These are phyloP conservation scores for Drosophila mulleri DNA, from an alignment of 2,888 invertebrate species.

Conservation along the genomic window DNA sequence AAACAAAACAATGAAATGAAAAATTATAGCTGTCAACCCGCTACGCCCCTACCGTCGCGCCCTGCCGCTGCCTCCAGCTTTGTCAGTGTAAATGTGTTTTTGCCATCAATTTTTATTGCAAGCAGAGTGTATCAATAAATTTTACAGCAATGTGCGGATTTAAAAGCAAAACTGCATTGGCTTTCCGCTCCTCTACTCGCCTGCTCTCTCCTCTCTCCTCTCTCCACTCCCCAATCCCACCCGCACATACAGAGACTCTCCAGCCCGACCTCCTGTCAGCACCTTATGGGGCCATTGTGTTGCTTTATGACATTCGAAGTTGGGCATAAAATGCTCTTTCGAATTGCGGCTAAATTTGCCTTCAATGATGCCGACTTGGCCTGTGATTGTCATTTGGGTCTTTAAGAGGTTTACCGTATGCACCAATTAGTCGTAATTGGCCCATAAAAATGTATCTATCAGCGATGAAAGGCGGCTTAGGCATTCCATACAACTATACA, in stretches of 20 bases:
- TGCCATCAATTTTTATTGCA: slow-evolving; percentile 78
- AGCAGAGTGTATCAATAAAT: slow-evolving; percentile 79
- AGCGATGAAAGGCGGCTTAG: not conserved
- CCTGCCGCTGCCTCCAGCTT: slow-evolving; percentile 16
- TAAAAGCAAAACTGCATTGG: slow-evolving; percentile 63
- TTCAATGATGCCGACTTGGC: slow-evolving; percentile 14
- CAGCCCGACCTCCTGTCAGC: slow-evolving; percentile 4
- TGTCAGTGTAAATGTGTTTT: slow-evolving; percentile 69
- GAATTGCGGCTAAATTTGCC: slow-evolving; percentile 40
- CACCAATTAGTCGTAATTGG: slow-evolving; percentile 33
- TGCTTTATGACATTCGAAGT: slow-evolving; percentile 52
- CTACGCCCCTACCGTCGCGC: not conserved
- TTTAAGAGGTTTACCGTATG: slow-evolving; percentile 9
- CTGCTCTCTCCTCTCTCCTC: too few species aligned
- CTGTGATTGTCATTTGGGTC: slow-evolving; percentile 27
- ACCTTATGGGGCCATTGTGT: slow-evolving; percentile 57
- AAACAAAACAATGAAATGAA: slow-evolving; percentile 78
- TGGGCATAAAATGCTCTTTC: slow-evolving; percentile 50
- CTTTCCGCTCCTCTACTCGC: not conserved
- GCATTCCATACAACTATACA: too few species aligned
- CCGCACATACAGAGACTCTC: not conserved
- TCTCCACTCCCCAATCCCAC: not conserved
- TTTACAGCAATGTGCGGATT: slow-evolving; percentile 67
- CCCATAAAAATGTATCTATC: not conserved
- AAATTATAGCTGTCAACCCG: slow-evolving; percentile 67